A percentile compares a stretch with the other conserved stretches of the same genome.
Evolutionary conservation across 2,888 invertebrate species (phyloP).

Genomic region (Allygus modestus): DNA sequence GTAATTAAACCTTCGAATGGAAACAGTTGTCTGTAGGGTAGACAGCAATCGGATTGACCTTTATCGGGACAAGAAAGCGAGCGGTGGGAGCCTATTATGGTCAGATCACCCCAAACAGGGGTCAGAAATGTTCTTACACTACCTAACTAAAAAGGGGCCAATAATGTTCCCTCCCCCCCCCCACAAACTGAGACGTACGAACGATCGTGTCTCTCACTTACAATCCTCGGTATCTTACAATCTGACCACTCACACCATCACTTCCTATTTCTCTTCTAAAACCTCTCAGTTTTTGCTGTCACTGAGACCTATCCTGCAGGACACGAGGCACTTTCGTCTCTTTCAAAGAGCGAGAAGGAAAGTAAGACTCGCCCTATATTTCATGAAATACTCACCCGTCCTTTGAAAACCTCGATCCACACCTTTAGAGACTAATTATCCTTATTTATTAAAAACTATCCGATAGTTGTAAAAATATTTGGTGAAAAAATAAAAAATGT

Average conservation of each 20-base stretch:
- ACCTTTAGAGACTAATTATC: too few relatives aligned
- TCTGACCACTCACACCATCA: constrained; percentile 22
- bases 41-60: constrained; percentile 5
- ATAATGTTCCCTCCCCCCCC: constrained; percentile 34
- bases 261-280: constrained; percentile 20
- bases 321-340: background rate
- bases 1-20: constrained; percentile 2
- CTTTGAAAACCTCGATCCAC: too few relatives aligned
- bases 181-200: background rate
- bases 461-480: too few relatives aligned
- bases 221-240: constrained; percentile 6
- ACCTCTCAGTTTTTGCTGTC: constrained; percentile 27
- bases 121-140: constrained; percentile 39
- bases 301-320: background rate
- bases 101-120: constrained; percentile 35
- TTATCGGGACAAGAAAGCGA: constrained; percentile 47
- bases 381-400: too few relatives aligned
- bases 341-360: background rate
- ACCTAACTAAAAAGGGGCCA: constrained; percentile 40
- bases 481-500: too few relatives aligned
- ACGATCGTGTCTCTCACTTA: constrained; percentile 23
- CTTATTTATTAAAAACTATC: too few relatives aligned
- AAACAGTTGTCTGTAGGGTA: background rate
- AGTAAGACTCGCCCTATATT: background rate
- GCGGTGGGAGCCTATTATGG: constrained; percentile 30